A percentile compares a stretch with the other conserved stretches of the same genome.
Evolutionary conservation across 2,113 vertebrate genomes (phyloP).

Genomic region (Megaceryle torquata): DNA sequence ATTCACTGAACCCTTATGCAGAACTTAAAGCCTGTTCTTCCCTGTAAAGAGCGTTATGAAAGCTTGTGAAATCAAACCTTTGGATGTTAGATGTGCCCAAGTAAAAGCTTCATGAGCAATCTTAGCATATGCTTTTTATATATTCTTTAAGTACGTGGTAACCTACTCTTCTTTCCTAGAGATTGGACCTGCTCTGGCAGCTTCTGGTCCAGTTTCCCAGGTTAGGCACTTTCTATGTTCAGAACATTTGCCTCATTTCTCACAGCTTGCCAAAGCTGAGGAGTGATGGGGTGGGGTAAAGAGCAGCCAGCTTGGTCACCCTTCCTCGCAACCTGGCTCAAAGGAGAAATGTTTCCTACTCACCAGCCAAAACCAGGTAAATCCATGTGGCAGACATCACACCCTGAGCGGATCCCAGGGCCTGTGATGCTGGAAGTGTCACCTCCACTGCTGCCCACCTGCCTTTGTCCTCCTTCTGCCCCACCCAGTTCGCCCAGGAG

Average conservation of each 20-base stretch:
- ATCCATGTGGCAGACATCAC: neutral
- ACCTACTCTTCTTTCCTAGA: neutral
- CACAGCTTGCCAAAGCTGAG: neutral
- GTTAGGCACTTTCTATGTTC: neutral
- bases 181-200: neutral
- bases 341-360: neutral
- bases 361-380: constrained; percentile 23
- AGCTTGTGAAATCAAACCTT: neutral
- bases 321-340: neutral
- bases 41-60: neutral
- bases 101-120: neutral
- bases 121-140: neutral
- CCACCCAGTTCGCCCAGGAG: rapidly evolving
- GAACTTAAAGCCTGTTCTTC: neutral
- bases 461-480: neutral
- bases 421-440: neutral
- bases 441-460: neutral
- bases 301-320: rapidly evolving
- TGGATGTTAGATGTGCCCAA: neutral
- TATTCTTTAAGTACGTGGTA: neutral
- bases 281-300: neutral
- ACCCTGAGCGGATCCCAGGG: neutral
- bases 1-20: neutral
- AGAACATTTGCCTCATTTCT: neutral
- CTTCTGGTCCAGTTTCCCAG: neutral